Evolutionary conservation across 2,797 vertebrate genomes (phyloP).

Genomic region (Ceryle rudis): DNA sequence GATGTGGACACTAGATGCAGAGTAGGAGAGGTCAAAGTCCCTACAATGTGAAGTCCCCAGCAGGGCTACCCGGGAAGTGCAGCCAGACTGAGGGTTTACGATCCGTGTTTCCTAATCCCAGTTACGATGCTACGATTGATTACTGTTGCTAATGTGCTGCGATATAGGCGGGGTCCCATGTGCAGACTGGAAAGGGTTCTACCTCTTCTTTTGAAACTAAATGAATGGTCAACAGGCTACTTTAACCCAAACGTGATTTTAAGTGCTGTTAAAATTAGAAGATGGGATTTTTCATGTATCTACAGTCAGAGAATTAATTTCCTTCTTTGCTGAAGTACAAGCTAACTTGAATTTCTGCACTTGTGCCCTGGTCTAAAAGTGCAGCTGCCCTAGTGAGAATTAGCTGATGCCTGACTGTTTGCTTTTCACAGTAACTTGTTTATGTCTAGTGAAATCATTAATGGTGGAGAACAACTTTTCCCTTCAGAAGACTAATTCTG

Average conservation of each 20-base stretch:
- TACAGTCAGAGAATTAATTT: neutral
- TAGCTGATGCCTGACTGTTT: neutral
- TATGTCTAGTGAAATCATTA: neutral
- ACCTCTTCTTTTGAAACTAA: neutral
- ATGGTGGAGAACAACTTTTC: neutral
- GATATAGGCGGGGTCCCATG: neutral
- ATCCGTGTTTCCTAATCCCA: neutral
- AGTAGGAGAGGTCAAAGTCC: neutral
- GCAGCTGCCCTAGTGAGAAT: neutral
- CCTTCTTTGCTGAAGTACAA: neutral
- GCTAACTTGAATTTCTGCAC: neutral
- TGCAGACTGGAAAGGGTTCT: neutral
- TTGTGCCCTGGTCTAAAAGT: neutral
- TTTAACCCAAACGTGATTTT: neutral
- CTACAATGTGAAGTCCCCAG: neutral
- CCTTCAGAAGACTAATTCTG: neutral
- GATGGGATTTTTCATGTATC: neutral
- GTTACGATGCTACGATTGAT: neutral
- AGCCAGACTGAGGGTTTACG: neutral
- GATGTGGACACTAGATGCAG: neutral
- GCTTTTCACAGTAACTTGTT: neutral
- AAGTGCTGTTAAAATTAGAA: neutral
- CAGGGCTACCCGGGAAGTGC: neutral
- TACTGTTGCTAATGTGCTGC: neutral
- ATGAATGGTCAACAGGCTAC: neutral